Conservation (phyloP, 2,888 invertebrate genomes). For the Nymphalis polychloros region DNA sequence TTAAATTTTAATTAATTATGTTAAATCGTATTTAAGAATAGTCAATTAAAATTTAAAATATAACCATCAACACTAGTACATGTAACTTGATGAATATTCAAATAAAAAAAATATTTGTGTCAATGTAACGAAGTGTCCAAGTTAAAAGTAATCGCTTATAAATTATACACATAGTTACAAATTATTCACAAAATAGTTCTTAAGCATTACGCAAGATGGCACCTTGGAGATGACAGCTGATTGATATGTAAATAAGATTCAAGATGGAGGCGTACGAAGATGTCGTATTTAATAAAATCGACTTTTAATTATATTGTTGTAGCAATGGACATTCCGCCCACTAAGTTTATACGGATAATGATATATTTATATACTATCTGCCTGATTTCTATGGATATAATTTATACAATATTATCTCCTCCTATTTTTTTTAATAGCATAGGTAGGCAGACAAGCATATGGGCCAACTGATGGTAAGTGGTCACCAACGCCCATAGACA, state of each 20-base stretch:
- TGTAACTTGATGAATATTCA: conserved; percentile 23
- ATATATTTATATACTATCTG: background rate
- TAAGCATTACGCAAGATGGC: conserved; percentile 14
- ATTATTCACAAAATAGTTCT: conserved; percentile 23
- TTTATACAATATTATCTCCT: no score
- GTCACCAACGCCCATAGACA: no score
- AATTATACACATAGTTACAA: conserved; percentile 17
- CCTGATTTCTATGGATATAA: background rate
- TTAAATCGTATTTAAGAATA: background rate
- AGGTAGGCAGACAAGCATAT: no score
- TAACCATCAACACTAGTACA: conserved; percentile 11
- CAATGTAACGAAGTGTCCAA: conserved; percentile 23
- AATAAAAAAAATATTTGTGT: conserved; percentile 26
- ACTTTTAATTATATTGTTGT: conserved; percentile 31
- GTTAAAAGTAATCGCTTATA: conserved; percentile 14
- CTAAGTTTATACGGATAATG: background rate
- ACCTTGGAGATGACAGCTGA: conserved; percentile 43
- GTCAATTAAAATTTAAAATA: background rate
- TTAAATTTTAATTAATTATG: no score
- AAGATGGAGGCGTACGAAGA: conserved; percentile 39
- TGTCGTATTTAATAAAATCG: conserved; percentile 35
- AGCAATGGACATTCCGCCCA: background rate
- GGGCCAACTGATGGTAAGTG: no score
- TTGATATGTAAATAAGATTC: conserved; percentile 46
- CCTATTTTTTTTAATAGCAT: no score